Percentiles rank a stretch among this genome's conserved stretches.
Evolutionary conservation across 2,888 invertebrate species (phyloP).

Genomic region (Tinea trinotella): DNA sequence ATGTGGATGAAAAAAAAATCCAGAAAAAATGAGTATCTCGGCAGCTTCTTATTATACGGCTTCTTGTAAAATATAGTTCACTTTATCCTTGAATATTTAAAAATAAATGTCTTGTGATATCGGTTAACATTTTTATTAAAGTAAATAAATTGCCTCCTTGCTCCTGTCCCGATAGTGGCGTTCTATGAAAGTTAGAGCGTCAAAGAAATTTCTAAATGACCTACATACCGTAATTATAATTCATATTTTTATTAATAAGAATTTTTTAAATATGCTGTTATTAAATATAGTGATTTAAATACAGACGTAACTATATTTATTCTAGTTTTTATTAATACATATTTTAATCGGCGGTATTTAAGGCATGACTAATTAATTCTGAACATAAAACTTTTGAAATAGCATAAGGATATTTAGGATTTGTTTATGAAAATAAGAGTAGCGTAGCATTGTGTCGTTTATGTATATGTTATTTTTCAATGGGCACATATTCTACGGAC

Average conservation of each 20-base stretch:
- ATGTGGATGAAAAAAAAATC: no score
- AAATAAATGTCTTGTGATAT: background rate
- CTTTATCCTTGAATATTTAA: background rate
- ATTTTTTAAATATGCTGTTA: no score
- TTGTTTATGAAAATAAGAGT: background rate
- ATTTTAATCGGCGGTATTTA: no score
- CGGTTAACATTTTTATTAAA: background rate
- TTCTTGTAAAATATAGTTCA: background rate
- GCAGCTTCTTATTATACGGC: background rate
- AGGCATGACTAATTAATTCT: no score
- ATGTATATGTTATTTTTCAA: conserved; percentile 23
- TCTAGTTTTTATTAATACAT: no score
- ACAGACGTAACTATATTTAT: no score
- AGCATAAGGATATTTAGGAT: no score
- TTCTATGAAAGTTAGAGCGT: conserved; percentile 10
- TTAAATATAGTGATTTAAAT: no score
- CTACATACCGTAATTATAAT: no score
- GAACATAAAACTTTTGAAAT: no score
- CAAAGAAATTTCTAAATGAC: no score
- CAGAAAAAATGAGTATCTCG: background rate
- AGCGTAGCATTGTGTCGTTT: background rate
- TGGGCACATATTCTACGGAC: conserved; percentile 26
- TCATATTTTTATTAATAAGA: no score
- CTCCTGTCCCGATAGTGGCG: background rate
- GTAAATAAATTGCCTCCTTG: background rate